phyloP scores from a whole-genome alignment of 1,140 invertebrate genomes.

The Ladona fulva region DNA sequence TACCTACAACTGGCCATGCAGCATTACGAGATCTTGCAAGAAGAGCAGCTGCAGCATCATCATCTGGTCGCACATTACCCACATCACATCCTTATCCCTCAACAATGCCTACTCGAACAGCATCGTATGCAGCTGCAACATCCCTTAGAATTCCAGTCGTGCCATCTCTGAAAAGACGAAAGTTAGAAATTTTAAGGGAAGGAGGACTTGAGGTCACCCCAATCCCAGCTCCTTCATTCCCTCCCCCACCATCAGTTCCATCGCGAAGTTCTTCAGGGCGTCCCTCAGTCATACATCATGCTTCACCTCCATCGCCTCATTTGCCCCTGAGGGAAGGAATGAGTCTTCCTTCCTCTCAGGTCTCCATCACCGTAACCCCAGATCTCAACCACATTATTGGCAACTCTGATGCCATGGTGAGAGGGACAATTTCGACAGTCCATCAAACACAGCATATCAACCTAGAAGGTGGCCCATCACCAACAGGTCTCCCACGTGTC shows the following conservation, averaged over 20 bases:
- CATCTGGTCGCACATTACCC: not conserved
- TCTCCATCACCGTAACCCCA: constrained; percentile 45
- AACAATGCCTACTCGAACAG: not conserved
- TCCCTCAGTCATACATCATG: constrained; percentile 32
- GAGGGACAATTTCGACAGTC: not conserved
- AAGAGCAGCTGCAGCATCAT: constrained; percentile 11
- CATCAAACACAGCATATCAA: not conserved
- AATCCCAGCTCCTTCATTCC: constrained; percentile 36
- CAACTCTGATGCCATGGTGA: constrained; percentile 21
- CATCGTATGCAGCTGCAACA: not conserved
- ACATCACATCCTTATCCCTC: not conserved
- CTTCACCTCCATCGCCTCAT: not conserved
- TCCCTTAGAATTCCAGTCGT: not conserved
- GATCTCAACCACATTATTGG: constrained; percentile 42
- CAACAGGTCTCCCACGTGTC: constrained; percentile 44
- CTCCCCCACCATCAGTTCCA: constrained; percentile 22
- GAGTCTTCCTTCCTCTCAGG: constrained; percentile 26
- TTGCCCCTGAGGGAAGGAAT: constrained; percentile 21
- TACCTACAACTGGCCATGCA: constrained; percentile 12
- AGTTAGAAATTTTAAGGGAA: constrained; percentile 61
- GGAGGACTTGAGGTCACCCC: constrained; percentile 62
- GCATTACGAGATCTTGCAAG: constrained; percentile 18
- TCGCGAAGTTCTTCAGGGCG: constrained; percentile 26
- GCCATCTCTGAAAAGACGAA: constrained; percentile 51
- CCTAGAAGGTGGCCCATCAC: not conserved